Conservation (phyloP, 2,797 vertebrate genomes). For the Crenichthys baileyi region DNA sequence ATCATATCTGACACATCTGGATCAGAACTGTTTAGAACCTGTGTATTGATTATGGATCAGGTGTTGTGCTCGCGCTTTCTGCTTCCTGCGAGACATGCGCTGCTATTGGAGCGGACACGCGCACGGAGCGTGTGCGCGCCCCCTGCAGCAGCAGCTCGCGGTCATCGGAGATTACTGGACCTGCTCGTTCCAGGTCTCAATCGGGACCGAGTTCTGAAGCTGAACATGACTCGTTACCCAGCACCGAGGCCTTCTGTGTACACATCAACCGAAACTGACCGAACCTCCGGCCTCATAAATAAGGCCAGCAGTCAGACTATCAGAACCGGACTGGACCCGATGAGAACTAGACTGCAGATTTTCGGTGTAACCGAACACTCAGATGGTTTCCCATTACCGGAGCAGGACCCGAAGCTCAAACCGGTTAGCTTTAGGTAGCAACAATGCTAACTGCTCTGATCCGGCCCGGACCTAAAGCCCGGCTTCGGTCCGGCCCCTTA, state of each 20-base stretch:
- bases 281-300: not conserved
- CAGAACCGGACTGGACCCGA: not conserved
- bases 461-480: not conserved
- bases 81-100: slow-evolving; percentile 28
- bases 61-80: slow-evolving; percentile 6
- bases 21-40: not conserved
- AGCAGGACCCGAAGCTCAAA: not conserved
- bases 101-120: slow-evolving; percentile 43
- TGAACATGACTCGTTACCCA: not conserved
- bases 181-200: not conserved
- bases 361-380: not conserved
- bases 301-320: not conserved
- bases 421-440: not conserved
- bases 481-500: not conserved
- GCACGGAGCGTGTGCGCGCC: slow-evolving; percentile 47
- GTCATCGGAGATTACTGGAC: not conserved
- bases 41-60: not conserved
- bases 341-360: too few species aligned
- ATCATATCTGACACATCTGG: not conserved
- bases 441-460: not conserved
- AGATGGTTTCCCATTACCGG: not conserved
- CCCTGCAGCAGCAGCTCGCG: not conserved
- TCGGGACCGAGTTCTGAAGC: not conserved
- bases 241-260: not conserved
- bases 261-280: not conserved